A percentile compares a stretch with the other conserved stretches of the same genome.
These are phyloP conservation scores for Drosophila testacea DNA, from an alignment of 2,888 invertebrate genomes.

Conservation along the genomic window DNA sequence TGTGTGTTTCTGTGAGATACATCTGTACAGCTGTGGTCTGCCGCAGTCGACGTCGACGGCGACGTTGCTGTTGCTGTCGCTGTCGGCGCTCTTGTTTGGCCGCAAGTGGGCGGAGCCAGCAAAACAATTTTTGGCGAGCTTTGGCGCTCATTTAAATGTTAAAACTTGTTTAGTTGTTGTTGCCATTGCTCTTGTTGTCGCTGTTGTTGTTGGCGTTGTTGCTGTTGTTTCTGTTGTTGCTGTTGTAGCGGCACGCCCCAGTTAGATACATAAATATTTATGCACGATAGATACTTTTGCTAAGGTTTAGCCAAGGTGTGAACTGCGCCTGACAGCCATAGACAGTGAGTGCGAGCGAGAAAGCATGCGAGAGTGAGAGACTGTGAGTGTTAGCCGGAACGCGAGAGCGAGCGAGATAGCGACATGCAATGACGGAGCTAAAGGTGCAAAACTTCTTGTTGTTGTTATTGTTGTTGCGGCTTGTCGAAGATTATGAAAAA, in stretches of 20 bases:
- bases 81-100: slow-evolving; percentile 40
- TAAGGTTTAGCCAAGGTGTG: slow-evolving; percentile 75
- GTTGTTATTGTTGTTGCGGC: slow-evolving; percentile 28
- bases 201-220: slow-evolving; percentile 27
- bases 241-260: slow-evolving; percentile 80
- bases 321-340: slow-evolving; percentile 55
- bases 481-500: slow-evolving; percentile 67
- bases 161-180: slow-evolving; percentile 56
- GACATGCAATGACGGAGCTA: slow-evolving; percentile 21
- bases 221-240: slow-evolving; percentile 38
- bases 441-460: slow-evolving; percentile 59
- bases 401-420: slow-evolving; percentile 28
- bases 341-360: slow-evolving; percentile 19
- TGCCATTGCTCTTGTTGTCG: slow-evolving; percentile 11
- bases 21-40: slow-evolving; percentile 16
- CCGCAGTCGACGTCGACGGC: slow-evolving; percentile 9
- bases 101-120: slow-evolving; percentile 80
- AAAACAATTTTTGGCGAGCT: slow-evolving; percentile 67
- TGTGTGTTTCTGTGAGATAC: slow-evolving; percentile 26
- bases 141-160: slow-evolving; percentile 74
- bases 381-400: slow-evolving; percentile 7
- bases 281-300: slow-evolving; percentile 76
- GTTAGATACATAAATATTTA: slow-evolving; percentile 83
- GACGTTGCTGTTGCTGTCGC: slow-evolving; percentile 40
- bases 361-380: slow-evolving; percentile 11